A percentile compares a stretch with the other conserved stretches of the same genome.
These are phyloP conservation scores for Margarornis squamiger DNA, from an alignment of 2,797 vertebrate genomes.

Conservation along the genomic window DNA sequence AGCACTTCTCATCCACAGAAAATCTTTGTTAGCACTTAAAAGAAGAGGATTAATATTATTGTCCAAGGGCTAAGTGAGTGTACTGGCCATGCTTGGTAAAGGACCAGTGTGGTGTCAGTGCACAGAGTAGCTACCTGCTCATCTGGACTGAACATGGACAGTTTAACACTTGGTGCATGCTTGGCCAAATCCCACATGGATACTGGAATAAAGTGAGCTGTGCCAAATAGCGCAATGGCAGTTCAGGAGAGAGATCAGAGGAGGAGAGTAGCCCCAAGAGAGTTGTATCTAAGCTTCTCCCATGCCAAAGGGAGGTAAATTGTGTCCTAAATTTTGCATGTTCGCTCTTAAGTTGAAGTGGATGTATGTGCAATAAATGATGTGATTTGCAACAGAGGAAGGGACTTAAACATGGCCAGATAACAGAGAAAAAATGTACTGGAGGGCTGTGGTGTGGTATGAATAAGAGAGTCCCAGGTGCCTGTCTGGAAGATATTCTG, in stretches of 20 bases:
- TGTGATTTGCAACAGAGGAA: not conserved
- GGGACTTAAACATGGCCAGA: not conserved
- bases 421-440: not conserved
- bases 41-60: not conserved
- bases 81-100: not conserved
- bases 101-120: not conserved
- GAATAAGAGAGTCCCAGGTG: not conserved
- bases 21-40: not conserved
- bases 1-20: not conserved
- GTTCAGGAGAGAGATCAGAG: not conserved
- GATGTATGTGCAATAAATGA: not conserved
- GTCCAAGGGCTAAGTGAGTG: not conserved
- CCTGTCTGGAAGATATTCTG: not conserved
- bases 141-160: not conserved
- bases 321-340: not conserved
- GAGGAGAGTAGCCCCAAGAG: not conserved
- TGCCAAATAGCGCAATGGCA: not conserved
- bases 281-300: not conserved
- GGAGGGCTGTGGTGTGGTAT: not conserved
- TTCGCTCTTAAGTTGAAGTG: not conserved
- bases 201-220: not conserved
- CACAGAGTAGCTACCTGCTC: not conserved
- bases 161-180: rapidly evolving
- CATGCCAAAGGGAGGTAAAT: not conserved
- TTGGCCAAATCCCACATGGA: not conserved